Evolutionary conservation across 2,113 vertebrate genomes (phyloP).

Genomic region (Todiramphus saurophagus): DNA sequence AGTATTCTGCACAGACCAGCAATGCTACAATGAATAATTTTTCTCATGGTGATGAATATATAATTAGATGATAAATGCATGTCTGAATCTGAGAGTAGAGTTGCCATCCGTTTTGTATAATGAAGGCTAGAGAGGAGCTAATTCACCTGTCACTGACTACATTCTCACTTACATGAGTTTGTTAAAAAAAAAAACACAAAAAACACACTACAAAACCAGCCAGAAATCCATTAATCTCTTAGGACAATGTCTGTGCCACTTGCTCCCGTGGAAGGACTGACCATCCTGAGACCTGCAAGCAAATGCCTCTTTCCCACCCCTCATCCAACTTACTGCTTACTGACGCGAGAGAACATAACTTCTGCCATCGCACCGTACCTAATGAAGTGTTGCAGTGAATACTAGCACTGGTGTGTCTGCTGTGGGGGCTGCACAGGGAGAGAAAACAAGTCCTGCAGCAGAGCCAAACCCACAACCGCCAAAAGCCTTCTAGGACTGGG

Average conservation of each 20-base stretch:
- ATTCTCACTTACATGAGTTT: neutral
- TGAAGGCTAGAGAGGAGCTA: neutral
- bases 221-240: neutral
- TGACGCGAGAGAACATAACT: constrained; percentile 29
- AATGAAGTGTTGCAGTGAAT: constrained; percentile 52
- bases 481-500: neutral
- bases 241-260: neutral
- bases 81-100: neutral
- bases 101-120: neutral
- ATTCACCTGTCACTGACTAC: neutral
- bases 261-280: constrained; percentile 13
- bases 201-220: too few species aligned
- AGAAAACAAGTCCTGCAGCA: neutral
- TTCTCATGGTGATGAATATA: neutral
- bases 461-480: constrained; percentile 7
- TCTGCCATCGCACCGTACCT: constrained; percentile 38
- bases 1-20: neutral
- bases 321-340: constrained; percentile 28
- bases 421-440: neutral
- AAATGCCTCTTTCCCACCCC: neutral
- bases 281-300: neutral
- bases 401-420: constrained; percentile 28
- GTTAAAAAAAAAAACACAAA: neutral
- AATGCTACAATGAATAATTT: neutral
- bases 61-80: neutral